Evolutionary conservation across 2,888 invertebrate species (phyloP).

Genomic region (Chymomyza procnemis): DNA sequence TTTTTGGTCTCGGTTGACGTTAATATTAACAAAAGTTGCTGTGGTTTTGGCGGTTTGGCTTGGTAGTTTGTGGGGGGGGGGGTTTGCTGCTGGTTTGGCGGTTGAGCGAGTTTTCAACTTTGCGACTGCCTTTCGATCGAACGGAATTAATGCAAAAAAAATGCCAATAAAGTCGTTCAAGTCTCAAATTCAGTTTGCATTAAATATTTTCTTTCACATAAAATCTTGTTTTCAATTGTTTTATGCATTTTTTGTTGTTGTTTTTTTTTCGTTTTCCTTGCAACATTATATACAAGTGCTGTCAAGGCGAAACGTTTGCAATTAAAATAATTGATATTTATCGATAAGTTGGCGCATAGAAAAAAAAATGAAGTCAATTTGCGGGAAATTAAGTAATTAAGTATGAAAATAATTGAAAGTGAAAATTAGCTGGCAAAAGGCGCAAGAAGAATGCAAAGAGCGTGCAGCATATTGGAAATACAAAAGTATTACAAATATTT

Average conservation of each 20-base stretch:
- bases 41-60: slow-evolving; percentile 37
- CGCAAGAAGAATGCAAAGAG: not conserved
- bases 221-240: slow-evolving; percentile 5
- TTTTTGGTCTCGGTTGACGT: not conserved
- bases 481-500: no score
- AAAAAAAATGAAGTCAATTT: slow-evolving; percentile 3
- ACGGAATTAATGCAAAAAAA: not conserved
- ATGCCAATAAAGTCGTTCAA: not conserved
- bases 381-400: not conserved
- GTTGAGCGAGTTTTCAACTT: slow-evolving; percentile 49
- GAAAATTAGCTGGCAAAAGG: slow-evolving; percentile 34
- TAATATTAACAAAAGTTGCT: not conserved
- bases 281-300: slow-evolving; percentile 30
- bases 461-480: no score
- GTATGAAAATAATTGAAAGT: slow-evolving; percentile 13
- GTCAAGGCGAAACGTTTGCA: slow-evolving; percentile 41
- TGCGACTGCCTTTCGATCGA: not conserved
- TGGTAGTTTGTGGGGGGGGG: no score
- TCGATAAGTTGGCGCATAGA: slow-evolving; percentile 23
- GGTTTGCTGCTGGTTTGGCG: slow-evolving; percentile 21
- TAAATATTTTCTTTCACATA: not conserved
- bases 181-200: not conserved
- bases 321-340: slow-evolving; percentile 19
- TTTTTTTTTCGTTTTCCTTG: no score
- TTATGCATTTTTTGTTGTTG: not conserved